Evolutionary conservation across 2,888 invertebrate genomes (phyloP), one percentile per base, ranked within the genome.

Genomic region (Dicycla oo): DNA sequence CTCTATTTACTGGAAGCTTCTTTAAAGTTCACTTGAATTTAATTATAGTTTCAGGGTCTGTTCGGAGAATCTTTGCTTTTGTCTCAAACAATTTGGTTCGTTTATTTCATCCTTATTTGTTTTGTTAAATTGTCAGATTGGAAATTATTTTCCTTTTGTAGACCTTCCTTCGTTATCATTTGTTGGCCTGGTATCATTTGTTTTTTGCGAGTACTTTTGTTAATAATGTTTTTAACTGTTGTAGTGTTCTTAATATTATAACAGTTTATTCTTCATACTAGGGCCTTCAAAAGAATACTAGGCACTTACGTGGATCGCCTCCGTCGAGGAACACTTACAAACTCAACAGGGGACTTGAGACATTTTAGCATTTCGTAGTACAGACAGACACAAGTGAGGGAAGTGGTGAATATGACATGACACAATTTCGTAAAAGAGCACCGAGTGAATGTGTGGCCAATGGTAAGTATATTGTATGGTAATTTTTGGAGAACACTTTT

Each of bases 251-350:
- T 34, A 34, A 4, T 54, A 26, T 58, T 61, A n/a, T 3, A 53
- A 56, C 57, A 51, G 65, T 63, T 63, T 63, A 60, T 85, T 85
- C 69, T 78, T 70, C 63, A 20, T 69, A 69, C 69, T 70, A 80
- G 73, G 81, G 81, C 81, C 84, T 88, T 90, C 83, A 86, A 87
- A 88, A 86, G 81, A 86, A 87, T 70, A 84, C 78, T 54, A 81
- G 76, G 68, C 82, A 84, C 84, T 87, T 84, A 81, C 64, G 65
- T 38, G 64, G 72, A 81, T 86, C 85, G 78, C 72, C 58, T 74
- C 54, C 81, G 79, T 69, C 64, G 61, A 78, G 84, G 78, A 82
- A 75, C 75, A 73, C 82, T 87, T 82, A 78, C 71, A 75, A 81
- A 87, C 85, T 85, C 83, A 73, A 87, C 82, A 72, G 75, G 83